phyloP scores from a whole-genome alignment of 2,113 vertebrate species.

The Oreotrochilus melanogaster region DNA sequence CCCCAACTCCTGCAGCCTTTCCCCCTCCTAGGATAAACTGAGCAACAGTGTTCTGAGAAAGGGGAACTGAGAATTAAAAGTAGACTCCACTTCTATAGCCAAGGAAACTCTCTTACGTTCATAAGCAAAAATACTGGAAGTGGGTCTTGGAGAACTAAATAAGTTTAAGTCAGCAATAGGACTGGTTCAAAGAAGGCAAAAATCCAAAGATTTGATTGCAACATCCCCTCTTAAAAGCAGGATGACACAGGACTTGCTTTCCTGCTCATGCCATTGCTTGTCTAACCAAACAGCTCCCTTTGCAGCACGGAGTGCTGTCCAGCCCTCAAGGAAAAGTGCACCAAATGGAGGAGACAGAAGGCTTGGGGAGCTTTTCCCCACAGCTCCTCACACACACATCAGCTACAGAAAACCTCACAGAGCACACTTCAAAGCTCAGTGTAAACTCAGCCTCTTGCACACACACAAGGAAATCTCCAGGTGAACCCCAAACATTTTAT shows the following conservation, averaged over 20 bases:
- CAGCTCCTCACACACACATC: not conserved
- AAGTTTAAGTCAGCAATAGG: not conserved
- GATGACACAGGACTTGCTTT: not conserved
- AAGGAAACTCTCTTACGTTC: not conserved
- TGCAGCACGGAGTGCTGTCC: not conserved
- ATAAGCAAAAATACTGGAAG: constrained; percentile 4
- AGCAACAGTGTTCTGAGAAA: not conserved
- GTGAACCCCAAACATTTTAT: not conserved
- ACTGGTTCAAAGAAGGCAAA: not conserved
- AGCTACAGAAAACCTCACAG: not conserved
- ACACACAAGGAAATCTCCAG: not conserved
- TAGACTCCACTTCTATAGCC: not conserved
- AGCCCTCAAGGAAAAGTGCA: not conserved
- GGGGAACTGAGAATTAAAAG: constrained; percentile 12
- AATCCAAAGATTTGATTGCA: not conserved
- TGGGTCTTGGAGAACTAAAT: not conserved
- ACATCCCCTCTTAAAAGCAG: not conserved
- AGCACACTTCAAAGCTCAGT: not conserved
- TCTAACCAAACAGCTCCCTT: not conserved
- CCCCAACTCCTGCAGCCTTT: not conserved
- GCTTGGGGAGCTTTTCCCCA: not conserved
- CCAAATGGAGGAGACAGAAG: not conserved
- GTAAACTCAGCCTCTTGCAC: not conserved
- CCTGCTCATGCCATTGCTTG: not conserved
- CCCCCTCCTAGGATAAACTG: not conserved